A percentile compares a stretch with the other conserved stretches of the same genome.
phyloP scores from a whole-genome alignment of 30 jellyfish, hydroid and myxozoan species.

The Rhopilema esculentum region DNA sequence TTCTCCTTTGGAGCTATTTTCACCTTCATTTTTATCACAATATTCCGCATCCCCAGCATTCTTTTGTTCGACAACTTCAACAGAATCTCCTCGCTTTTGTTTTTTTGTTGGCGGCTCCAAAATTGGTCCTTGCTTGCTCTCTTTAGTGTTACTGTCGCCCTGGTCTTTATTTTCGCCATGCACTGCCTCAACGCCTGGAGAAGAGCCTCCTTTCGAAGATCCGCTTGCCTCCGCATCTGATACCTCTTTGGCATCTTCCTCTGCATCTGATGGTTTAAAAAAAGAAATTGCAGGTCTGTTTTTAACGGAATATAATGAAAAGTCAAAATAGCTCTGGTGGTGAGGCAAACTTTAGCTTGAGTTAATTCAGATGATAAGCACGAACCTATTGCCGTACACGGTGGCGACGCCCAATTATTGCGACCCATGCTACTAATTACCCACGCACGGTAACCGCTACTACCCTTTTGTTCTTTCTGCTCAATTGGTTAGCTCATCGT shows the following conservation, averaged over 20 bases:
- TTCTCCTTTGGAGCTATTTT: background rate
- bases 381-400: no score
- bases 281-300: no score
- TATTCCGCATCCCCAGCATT: background rate
- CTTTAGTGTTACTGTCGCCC: background rate
- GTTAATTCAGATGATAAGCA: no score
- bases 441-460: no score
- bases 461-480: no score
- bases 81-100: background rate
- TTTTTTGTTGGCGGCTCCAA: conserved; percentile 49
- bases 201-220: background rate
- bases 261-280: background rate
- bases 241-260: background rate
- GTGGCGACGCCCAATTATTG: no score
- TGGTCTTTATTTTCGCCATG: background rate
- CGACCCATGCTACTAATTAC: no score
- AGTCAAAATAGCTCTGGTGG: no score
- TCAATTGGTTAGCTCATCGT: no score
- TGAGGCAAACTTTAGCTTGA: no score
- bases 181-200: background rate
- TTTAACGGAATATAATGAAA: no score
- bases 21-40: background rate
- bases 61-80: background rate
- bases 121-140: background rate
- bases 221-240: background rate